Conservation (phyloP, 2,113 vertebrate genomes). For the Malurus melanocephalus region DNA sequence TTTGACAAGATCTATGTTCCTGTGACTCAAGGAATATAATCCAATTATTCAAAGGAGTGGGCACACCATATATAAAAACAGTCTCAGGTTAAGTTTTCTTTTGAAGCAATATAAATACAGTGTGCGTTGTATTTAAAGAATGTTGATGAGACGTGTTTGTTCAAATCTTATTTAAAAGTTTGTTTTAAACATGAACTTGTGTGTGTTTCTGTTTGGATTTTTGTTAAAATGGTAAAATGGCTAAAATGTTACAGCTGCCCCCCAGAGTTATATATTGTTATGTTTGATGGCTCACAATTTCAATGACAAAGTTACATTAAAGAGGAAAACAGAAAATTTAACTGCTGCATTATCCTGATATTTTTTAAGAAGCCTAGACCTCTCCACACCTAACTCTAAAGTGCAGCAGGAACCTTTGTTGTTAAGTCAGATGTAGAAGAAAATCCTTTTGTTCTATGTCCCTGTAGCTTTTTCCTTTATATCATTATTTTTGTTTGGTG, state of each 20-base stretch:
- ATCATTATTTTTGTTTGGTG: background rate
- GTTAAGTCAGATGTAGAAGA: background rate
- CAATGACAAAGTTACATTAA: background rate
- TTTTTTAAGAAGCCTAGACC: background rate
- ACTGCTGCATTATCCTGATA: background rate
- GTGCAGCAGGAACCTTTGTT: background rate
- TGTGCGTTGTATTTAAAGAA: background rate
- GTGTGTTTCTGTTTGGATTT: background rate
- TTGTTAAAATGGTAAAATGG: background rate
- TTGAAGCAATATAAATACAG: background rate
- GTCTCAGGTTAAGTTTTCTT: background rate
- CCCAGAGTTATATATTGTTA: too few species aligned
- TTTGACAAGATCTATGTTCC: conserved; percentile 39
- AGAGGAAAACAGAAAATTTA: background rate
- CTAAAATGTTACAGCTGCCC: background rate
- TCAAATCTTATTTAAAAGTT: background rate
- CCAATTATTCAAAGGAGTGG: conserved; percentile 12
- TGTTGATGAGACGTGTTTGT: background rate
- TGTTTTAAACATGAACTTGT: background rate
- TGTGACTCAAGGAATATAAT: conserved; percentile 23
- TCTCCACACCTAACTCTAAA: background rate
- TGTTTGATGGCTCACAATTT: background rate
- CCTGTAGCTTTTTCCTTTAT: background rate
- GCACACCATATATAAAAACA: background rate
- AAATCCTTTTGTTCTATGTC: accelerated